Conservation (phyloP, 1,140 invertebrate species). For the Argopecten irradians region DNA sequence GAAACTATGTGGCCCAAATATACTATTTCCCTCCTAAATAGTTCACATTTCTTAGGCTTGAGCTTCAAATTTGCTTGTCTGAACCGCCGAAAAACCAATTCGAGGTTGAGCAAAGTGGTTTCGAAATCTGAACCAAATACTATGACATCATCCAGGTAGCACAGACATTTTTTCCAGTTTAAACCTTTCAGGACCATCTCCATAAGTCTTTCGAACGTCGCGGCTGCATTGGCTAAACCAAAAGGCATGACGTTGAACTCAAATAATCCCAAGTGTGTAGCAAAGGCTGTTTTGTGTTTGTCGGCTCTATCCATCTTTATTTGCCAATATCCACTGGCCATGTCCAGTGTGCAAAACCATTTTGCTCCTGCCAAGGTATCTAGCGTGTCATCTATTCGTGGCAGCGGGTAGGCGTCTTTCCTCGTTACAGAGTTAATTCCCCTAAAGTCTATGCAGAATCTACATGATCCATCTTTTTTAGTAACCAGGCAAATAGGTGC, state of each 20-base stretch:
- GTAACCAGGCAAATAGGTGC: constrained; percentile 78
- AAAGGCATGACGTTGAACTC: neutral
- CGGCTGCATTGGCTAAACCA: neutral
- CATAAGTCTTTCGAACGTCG: neutral
- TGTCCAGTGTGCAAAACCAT: neutral
- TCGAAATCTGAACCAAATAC: constrained; percentile 38
- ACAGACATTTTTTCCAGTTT: constrained; percentile 30
- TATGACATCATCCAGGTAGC: constrained; percentile 40
- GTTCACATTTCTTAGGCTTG: constrained; percentile 33
- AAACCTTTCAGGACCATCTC: neutral
- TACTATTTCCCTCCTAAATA: constrained; percentile 3
- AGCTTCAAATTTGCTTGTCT: constrained; percentile 32
- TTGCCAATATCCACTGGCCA: neutral
- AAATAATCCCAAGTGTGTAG: neutral
- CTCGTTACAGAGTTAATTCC: constrained; percentile 48
- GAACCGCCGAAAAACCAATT: constrained; percentile 23
- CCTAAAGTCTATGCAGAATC: constrained; percentile 79
- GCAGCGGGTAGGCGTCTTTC: constrained; percentile 56
- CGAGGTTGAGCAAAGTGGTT: constrained; percentile 26
- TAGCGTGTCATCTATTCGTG: constrained; percentile 51
- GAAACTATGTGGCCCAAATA: constrained; percentile 30
- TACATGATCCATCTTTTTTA: constrained; percentile 76
- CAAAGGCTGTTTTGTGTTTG: neutral
- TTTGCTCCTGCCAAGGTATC: constrained; percentile 2
- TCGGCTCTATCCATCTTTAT: neutral